A percentile compares a stretch with the other conserved stretches of the same genome.
Evolutionary conservation across 2,888 invertebrate genomes (phyloP).

Genomic region (Hemicrepidius hirtus): DNA sequence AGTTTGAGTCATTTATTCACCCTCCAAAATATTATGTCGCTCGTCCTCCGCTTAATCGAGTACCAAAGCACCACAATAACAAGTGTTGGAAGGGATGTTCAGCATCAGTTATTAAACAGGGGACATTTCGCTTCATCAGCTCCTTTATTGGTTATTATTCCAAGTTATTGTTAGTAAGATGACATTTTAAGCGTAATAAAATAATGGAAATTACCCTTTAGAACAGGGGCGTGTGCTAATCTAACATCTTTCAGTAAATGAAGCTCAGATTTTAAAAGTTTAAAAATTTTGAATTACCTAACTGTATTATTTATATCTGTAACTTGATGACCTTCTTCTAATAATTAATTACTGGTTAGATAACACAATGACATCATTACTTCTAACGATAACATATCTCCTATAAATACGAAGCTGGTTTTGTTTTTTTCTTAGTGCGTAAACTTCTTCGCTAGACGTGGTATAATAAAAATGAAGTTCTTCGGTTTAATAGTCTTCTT

Average conservation of each 20-base stretch:
- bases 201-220: constrained; percentile 4
- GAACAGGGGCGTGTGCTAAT: neutral
- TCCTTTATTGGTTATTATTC: constrained; percentile 69
- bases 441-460: too few relatives aligned
- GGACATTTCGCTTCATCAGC: constrained; percentile 70
- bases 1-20: neutral
- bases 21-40: constrained; percentile 19
- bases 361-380: too few relatives aligned
- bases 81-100: constrained; percentile 61
- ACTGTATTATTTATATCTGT: neutral
- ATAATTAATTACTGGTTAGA: too few relatives aligned
- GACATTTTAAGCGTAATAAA: constrained; percentile 22
- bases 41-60: constrained; percentile 15
- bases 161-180: constrained; percentile 62
- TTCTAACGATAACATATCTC: too few relatives aligned
- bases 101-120: constrained; percentile 68
- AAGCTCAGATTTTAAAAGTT: too few relatives aligned
- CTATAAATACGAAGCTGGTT: too few relatives aligned
- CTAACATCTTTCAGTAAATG: neutral
- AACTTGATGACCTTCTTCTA: neutral
- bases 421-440: too few relatives aligned
- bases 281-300: neutral
- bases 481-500: neutral
- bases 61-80: constrained; percentile 59
- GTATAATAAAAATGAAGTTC: neutral